Evolutionary conservation across 2,113 vertebrate species (phyloP).

Genomic region (Brachypodius melanocephalos): DNA sequence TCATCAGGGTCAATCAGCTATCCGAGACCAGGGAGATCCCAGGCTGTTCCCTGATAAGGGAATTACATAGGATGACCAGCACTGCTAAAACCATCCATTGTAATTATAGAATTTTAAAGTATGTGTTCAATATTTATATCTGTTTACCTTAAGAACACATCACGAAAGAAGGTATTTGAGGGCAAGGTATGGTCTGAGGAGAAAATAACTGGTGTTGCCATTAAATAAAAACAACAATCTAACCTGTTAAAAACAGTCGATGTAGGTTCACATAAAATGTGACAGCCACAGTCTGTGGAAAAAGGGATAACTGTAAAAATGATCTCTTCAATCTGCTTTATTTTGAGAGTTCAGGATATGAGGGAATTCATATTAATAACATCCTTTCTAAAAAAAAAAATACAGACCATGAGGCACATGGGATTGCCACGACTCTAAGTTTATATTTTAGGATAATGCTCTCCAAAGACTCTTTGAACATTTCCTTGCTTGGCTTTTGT

Average conservation of each 20-base stretch:
- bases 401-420: not conserved
- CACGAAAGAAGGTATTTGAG: not conserved
- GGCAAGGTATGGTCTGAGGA: not conserved
- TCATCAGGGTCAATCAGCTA: not conserved
- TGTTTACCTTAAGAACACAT: not conserved
- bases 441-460: not conserved
- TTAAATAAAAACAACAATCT: not conserved
- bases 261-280: not conserved
- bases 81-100: not conserved
- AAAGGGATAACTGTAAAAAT: not conserved
- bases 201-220: not conserved
- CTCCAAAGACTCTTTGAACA: conserved; percentile 12
- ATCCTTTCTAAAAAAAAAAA: not conserved
- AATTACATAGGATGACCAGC: not conserved
- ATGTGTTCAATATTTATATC: not conserved
- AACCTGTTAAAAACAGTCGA: not conserved
- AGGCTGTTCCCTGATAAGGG: not conserved
- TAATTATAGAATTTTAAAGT: not conserved
- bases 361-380: not conserved
- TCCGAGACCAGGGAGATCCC: not conserved
- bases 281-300: not conserved
- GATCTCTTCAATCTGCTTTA: not conserved
- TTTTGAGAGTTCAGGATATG: not conserved
- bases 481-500: conserved; percentile 64
- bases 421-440: not conserved